Evolutionary conservation across 92 coral and sea anemone genomes (phyloP), one percentile per base, ranked within the genome.

Genomic region (Epizoanthus illoricatus): DNA sequence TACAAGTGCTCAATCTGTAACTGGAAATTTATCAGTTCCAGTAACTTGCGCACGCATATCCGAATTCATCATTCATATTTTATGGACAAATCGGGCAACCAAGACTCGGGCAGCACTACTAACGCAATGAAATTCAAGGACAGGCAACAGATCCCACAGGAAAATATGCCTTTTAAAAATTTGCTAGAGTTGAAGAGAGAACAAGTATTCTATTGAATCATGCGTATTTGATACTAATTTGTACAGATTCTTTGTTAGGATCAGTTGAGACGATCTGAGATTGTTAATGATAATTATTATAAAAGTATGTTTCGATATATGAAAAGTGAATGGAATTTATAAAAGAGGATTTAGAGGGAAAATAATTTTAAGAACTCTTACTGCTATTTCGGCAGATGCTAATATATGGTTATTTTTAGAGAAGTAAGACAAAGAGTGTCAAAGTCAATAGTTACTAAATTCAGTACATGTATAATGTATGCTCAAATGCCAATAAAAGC

Each of bases 1-100:
- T 96, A 93, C 90, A 94, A 96, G 69, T 96, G 99, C 71, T 91
- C 90, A 67, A 96, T 91, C 69, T 96, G 99, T 66, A 96, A 91
- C 88, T 96, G 99, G 99, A 96, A 93, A 85, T 96, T 96, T 84
- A 96, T 96, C 92, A 93, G 98, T 59, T 96, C 99, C 12, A 96
- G 99, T 73, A 96, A 96, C 47, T 89, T 96, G 11, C 92, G 99
- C 19, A 96, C 99, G 63, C 99, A 96, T 72, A 96, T 96, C 80
- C 97, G 99, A 54, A 96, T 96, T 36, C 99, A 96, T 43, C 99
- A 96, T 72, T 92, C 97, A 0, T 93, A 93, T 68, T 92, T 83
- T 80, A 75, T 89, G 62, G 97, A 92, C 68, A 88, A 88, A 65
- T 36, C 88, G 15, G 86, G 88, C 74, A 90, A 71, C 39, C 92